Base-by-base conservation (phyloP, 2,888 invertebrate species). In the Campoplex nolae region DNA sequence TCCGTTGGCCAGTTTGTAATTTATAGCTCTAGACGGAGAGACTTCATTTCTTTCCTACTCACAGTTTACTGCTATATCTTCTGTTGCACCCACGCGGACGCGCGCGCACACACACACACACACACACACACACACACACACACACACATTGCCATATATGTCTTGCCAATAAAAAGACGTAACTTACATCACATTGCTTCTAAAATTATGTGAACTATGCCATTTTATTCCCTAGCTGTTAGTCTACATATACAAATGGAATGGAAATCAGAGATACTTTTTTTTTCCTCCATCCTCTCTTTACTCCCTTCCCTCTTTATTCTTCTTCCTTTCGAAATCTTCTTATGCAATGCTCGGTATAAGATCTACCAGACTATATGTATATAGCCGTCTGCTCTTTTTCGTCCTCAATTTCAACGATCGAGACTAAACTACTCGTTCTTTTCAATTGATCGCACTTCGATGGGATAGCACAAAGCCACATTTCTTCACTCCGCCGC, bases 371-470 rank as follows among this genome's bases (percentile, higher is more conserved):
- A 16, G 71, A 54, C 28, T 70, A 48, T 83, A 51, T 48, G 71
- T 54, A 23, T 45, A 3, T 56, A 51, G 74, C 32, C 42, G 62
- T 74, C 54, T 35, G 32, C 38, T 23, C 62, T 62, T 65, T 82
- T 78, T 77, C 38, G 9, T 74, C 56, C 74, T 83, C 73, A 67
- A 82, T 75, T 88, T 86, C 86, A 71, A 81, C 82, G 70, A 84
- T 85, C 83, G 83, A 88, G 86, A 88, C 83, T 81, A 80, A 83
- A 71, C 70, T 77, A 54, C 75, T 76, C 71, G 82, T 85, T 85
- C 83, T 85, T 85, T 85, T 83, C 87, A 79, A 87, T 87, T 76
- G 84, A 87, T 87, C 80, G 84, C 85, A 85, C 87, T 84, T 85
- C 58, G 79, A 85, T 73, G 70, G 76, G 71, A 87, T 85, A 85